Evolutionary conservation across 2,113 vertebrate species (phyloP), one percentile per base, ranked within the genome.

Genomic region (Embiotoca jacksoni): DNA sequence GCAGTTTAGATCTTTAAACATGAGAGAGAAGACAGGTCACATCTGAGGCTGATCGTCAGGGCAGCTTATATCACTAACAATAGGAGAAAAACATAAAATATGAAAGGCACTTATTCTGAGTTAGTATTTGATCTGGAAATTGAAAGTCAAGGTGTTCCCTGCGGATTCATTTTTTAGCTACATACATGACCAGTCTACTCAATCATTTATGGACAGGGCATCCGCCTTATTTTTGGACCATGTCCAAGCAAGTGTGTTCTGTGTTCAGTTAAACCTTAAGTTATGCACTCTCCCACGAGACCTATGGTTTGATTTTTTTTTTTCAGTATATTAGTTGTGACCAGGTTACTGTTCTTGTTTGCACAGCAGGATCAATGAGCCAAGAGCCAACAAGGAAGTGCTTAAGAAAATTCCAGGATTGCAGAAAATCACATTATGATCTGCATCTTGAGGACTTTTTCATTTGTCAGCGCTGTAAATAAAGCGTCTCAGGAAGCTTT

Each of bases 281-380:
- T 23, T 23, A 23, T 1, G 23, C 23, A 23, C 23, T 23, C 23
- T 23, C 23, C 23, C 11, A 37, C 39, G 11, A 68, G 3, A 1
- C n/a, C 23, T 23, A 23, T 23, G 32, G 2, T 10, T 13, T 32
- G 7, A 3, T 54, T 32, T 46, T 72, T 35, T 5, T 32, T 69
- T 14, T 46, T 33, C 3, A 39, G 8, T 15, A 30, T 10, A 30
- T 65, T 65, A 64, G 53, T 60, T 23, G 9, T 23, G 6, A 66
- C 11, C 7, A 47, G 7, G 36, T 54, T n/a, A n/a, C 23, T 63
- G 2, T 56, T 56, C 31, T 30, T 82, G 37, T 72, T 87, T 78
- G 53, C 31, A 33, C 65, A 75, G 46, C 5, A 67, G 55, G 33
- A 61, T 53, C 37, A 54, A n/a, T 4, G 31, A 54, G 1, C 36